Conservation (phyloP, 2,888 invertebrate species). For the Cerceris ruficornis region DNA sequence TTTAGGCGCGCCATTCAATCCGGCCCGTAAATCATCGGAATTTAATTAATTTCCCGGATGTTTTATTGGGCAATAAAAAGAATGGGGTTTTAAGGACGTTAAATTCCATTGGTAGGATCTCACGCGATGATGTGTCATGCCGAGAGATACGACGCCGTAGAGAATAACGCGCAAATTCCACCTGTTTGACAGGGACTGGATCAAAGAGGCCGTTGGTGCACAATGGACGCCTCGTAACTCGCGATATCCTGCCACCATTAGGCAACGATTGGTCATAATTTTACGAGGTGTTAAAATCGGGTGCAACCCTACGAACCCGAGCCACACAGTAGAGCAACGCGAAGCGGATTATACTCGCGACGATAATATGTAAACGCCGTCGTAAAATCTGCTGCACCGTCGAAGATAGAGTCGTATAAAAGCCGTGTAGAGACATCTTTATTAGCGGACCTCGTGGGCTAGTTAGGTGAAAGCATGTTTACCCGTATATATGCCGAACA, state of each 20-base stretch:
- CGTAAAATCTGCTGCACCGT: conserved; percentile 64
- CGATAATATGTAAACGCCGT: conserved; percentile 66
- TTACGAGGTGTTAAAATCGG: conserved; percentile 73
- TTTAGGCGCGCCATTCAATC: too few relatives aligned
- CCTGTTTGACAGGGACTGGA: conserved; percentile 30
- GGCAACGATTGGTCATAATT: conserved; percentile 66
- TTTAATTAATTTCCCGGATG: conserved; percentile 17
- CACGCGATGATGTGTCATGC: conserved; percentile 21
- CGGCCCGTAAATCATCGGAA: not conserved
- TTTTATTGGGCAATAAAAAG: conserved; percentile 22
- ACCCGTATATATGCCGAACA: conserved; percentile 30
- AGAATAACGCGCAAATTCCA: conserved; percentile 45
- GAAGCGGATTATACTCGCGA: conserved; percentile 46
- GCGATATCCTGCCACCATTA: conserved; percentile 60
- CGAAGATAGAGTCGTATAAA: conserved; percentile 65
- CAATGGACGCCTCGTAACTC: conserved; percentile 57
- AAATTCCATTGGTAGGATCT: conserved; percentile 17
- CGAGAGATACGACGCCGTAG: conserved; percentile 9
- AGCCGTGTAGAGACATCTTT: conserved; percentile 67
- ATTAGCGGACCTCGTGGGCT: conserved; percentile 55
- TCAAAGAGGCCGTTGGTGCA: conserved; percentile 53
- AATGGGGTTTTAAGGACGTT: not conserved
- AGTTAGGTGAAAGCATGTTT: conserved; percentile 50
- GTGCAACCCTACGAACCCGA: conserved; percentile 63
- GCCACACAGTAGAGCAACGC: conserved; percentile 14